Conservation (phyloP, 2,113 vertebrate species). For the Ivindomyrus marchei region DNA sequence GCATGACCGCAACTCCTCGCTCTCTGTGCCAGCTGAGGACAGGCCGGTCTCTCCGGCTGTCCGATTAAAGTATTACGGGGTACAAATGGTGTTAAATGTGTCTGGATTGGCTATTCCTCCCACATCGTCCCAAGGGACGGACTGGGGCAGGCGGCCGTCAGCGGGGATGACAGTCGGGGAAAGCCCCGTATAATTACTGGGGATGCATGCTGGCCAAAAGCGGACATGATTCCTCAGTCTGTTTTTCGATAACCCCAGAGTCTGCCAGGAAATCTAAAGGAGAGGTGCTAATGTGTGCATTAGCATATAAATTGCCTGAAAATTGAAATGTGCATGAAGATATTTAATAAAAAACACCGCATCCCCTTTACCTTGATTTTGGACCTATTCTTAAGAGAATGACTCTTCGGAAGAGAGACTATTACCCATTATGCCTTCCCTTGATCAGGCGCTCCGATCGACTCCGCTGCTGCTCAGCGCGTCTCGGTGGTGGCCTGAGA, state of each 20-base stretch:
- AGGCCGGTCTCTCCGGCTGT: not conserved
- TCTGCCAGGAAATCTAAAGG: slow-evolving; percentile 22
- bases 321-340: slow-evolving; percentile 19
- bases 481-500: slow-evolving; percentile 29
- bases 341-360: slow-evolving; percentile 19
- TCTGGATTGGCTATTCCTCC: not conserved
- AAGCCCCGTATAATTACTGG: slow-evolving; percentile 22
- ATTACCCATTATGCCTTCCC: slow-evolving; percentile 32
- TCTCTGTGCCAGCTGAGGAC: not conserved
- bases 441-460: slow-evolving; percentile 43
- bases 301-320: slow-evolving; percentile 46
- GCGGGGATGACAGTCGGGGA: not conserved
- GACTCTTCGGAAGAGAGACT: slow-evolving; percentile 14
- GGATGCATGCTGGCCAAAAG: slow-evolving; percentile 8
- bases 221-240: slow-evolving; percentile 11
- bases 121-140: not conserved
- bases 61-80: not conserved
- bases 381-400: slow-evolving; percentile 16
- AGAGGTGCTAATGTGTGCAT: slow-evolving; percentile 34
- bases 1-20: not conserved
- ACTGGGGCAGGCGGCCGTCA: not conserved
- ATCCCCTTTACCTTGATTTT: slow-evolving; percentile 24
- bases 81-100: not conserved
- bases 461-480: slow-evolving; percentile 32
- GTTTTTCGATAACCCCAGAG: slow-evolving; percentile 28